Evolutionary conservation across 2,113 vertebrate species (phyloP), one percentile per base, ranked within the genome.

Genomic region (Eudorcas thomsonii): DNA sequence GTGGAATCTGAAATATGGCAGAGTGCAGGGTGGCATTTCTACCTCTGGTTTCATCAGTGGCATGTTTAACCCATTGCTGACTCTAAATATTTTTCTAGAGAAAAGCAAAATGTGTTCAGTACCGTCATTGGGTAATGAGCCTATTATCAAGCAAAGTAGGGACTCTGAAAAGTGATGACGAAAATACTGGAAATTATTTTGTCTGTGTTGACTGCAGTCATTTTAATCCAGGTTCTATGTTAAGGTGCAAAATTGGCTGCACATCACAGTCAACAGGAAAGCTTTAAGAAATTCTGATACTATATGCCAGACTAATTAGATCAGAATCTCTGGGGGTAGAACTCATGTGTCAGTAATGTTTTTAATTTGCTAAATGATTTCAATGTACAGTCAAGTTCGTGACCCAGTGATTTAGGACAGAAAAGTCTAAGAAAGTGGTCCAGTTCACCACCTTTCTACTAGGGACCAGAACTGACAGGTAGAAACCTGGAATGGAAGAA

Each of bases 161-260:
- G 25, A 39, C 28, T 60, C 55, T 52, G 5, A 25, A 26, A 55
- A 7, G 59, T 2, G 57, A 11, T 0, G 3, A 2, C 23, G 0
- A 3, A 54, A 87, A 55, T 50, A 2, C 2, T 3, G n/a, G 55
- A 1, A 14, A 2, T 1, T 28, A 4, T 43, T 21, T 67, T 13
- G 6, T 36, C 26, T 50, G 71, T 36, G 11, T 77, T 15, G 12
- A 6, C 19, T 13, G 59, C 12, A 2, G 19, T n/a, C 30, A 4
- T 28, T 17, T 21, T 36, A 14, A 19, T 15, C 16, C 2, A 21
- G 7, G 25, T n/a, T 80, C 52, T 52, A 1, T 1, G 36, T 45
- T 23, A 28, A 33, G 16, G 7, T 7, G 23, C 23, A 74, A 33
- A 57, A 64, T 43, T 45, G 3, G 15, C 17, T 39, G 21, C 9